These are phyloP conservation scores for Clostera curtula DNA, from an alignment of 2,888 invertebrate species.

Conservation along the genomic window DNA sequence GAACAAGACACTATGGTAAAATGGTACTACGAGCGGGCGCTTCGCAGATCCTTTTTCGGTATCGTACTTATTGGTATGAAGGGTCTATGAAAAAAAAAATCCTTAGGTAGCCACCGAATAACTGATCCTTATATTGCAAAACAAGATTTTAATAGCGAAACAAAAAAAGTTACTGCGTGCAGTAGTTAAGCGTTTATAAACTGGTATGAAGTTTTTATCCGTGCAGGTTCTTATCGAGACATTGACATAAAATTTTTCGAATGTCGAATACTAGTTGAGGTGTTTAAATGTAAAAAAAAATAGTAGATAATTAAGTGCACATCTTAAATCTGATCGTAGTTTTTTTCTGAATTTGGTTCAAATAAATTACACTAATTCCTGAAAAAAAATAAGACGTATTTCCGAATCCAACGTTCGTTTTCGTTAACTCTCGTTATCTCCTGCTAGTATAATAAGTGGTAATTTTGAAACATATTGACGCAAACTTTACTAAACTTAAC, in stretches of 20 bases:
- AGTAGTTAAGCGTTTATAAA: slow-evolving; percentile 39
- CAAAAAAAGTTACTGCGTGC: slow-evolving; percentile 43
- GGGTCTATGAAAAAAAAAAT: slow-evolving; percentile 59
- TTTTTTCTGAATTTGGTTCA: too few relatives aligned
- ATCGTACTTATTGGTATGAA: slow-evolving; percentile 44
- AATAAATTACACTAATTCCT: too few relatives aligned
- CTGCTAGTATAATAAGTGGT: too few relatives aligned
- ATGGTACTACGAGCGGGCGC: slow-evolving; percentile 44
- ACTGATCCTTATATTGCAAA: slow-evolving; percentile 59
- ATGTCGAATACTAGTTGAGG: slow-evolving; percentile 21
- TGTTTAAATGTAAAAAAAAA: slow-evolving; percentile 18
- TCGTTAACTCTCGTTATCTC: too few relatives aligned
- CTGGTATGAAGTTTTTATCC: slow-evolving; percentile 43
- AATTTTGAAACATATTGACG: too few relatives aligned
- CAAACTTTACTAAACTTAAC: too few relatives aligned
- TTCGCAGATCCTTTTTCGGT: slow-evolving; percentile 58
- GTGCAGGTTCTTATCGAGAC: slow-evolving; percentile 26
- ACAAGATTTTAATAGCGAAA: slow-evolving; percentile 52
- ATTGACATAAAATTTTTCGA: slow-evolving; percentile 29
- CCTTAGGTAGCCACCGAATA: slow-evolving; percentile 56
- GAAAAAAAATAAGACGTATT: too few relatives aligned
- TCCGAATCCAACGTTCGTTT: too few relatives aligned
- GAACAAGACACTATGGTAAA: slow-evolving; percentile 47
- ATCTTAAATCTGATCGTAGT: too few relatives aligned
- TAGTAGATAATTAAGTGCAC: too few relatives aligned